phyloP scores from a whole-genome alignment of 2,888 invertebrate species.

The Heliconius cydno region DNA sequence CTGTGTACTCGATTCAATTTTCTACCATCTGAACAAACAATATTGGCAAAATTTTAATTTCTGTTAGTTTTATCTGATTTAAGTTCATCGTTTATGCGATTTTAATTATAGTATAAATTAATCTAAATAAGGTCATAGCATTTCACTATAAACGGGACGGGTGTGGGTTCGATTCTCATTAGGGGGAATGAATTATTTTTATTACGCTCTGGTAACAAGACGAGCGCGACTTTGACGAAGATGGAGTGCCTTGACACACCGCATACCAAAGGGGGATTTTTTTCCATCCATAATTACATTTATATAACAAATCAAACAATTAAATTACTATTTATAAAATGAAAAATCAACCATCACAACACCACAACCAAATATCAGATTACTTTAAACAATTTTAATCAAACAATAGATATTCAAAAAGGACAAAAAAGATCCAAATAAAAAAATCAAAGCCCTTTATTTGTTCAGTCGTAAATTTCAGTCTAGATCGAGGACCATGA shows the following conservation, averaged over 20 bases:
- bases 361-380: not conserved
- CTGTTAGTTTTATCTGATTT: conserved; percentile 32
- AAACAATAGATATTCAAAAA: not conserved
- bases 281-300: too few relatives aligned
- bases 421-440: not conserved
- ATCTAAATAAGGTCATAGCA: not conserved
- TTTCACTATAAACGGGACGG: not conserved
- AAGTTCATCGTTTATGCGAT: conserved; percentile 12
- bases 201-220: not conserved
- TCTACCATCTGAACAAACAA: conserved; percentile 54
- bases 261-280: too few relatives aligned
- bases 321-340: not conserved
- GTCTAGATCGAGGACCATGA: conserved; percentile 36
- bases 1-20: conserved; percentile 50
- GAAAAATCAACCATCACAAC: not conserved
- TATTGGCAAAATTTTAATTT: conserved; percentile 39
- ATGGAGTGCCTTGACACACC: too few relatives aligned
- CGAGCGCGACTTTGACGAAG: not conserved
- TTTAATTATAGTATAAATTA: conserved; percentile 25
- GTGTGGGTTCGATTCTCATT: not conserved
- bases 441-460: conserved; percentile 54
- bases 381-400: not conserved
- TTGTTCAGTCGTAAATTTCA: conserved; percentile 26
- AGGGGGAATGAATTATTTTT: not conserved
- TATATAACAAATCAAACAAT: not conserved